Evolutionary conservation across 2,888 invertebrate genomes (phyloP).

Genomic region (Tipula helvola): DNA sequence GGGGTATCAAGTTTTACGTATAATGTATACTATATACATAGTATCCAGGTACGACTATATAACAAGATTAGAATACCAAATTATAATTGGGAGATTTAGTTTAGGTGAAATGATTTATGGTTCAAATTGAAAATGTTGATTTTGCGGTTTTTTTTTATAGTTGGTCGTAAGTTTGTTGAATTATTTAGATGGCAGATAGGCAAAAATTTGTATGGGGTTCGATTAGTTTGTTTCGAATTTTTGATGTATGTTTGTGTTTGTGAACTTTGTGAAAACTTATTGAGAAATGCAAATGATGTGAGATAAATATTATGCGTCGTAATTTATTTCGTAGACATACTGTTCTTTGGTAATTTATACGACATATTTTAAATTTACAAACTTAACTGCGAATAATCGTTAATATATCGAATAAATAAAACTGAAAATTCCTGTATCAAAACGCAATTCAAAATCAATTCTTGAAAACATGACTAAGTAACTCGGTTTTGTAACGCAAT

Average conservation of each 20-base stretch:
- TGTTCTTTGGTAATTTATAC: neutral
- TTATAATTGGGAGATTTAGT: neutral
- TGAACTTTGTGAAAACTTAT: neutral
- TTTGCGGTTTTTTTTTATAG: neutral
- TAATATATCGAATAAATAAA: too few relatives aligned
- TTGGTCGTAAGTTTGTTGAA: neutral
- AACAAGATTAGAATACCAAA: neutral
- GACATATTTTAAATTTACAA: too few relatives aligned
- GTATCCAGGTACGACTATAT: neutral
- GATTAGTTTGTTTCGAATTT: neutral
- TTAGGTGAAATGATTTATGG: neutral
- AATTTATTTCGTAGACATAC: neutral
- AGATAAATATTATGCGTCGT: neutral
- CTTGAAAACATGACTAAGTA: too few relatives aligned
- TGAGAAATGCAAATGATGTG: neutral
- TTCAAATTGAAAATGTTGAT: neutral
- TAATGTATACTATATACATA: neutral
- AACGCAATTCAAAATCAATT: too few relatives aligned
- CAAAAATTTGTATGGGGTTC: neutral
- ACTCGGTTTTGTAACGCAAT: too few relatives aligned
- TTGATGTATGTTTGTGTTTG: neutral
- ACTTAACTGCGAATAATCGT: too few relatives aligned
- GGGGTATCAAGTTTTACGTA: neutral
- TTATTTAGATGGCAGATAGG: neutral
- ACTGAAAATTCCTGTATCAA: too few relatives aligned